Evolutionary conservation across 2,888 invertebrate genomes (phyloP), one percentile per base, ranked within the genome.

Genomic region (Lordiphosa andalusiaca): DNA sequence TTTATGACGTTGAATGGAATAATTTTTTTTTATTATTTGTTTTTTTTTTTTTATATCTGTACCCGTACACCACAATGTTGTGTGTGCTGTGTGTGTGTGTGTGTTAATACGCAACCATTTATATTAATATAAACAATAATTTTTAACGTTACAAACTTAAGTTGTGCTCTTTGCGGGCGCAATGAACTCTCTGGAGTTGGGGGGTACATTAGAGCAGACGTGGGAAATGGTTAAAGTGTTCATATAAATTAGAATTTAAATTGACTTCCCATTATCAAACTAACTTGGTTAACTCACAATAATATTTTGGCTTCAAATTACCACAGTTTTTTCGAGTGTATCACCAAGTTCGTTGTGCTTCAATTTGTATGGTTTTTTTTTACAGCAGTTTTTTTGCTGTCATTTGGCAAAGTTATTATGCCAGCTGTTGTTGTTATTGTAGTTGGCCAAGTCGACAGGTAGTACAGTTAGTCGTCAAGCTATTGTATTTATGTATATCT

Each of bases 1-100:
- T 87, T 88, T 87, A 87, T 86, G 87, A 85, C 82, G 85, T 81
- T 82, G 86, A 86, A 83, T 87, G 87, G 80, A 81, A 75, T 73
- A 69, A 69, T 71, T 85, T 72, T 50, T 57, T 64, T 37, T 40
- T 23, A 25, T 55, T 47, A 39, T 48, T 57, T 38, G 39, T 51
- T 55, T 63, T 51, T 55, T 63, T 56, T 53, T 51, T 59, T 62
- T 62, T 58, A 53, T 58, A 41, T 66, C 62, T 71, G 48, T 68
- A 48, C 62, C 57, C 33, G 41, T 39, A 38, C 21, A 53, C 40
- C 48, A 16, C 47, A 25, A 50, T 44, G 47, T 44, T 44, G 47
- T 44, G 25, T 44, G 25, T 39, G 40, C 37, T 21, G 23, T 38
- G 54, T 30, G 36, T 49, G 19, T 39, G 56, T 56, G 57, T 46